Evolutionary conservation across 2,797 vertebrate species (phyloP).

Genomic region (Alcedo quadribrachys): DNA sequence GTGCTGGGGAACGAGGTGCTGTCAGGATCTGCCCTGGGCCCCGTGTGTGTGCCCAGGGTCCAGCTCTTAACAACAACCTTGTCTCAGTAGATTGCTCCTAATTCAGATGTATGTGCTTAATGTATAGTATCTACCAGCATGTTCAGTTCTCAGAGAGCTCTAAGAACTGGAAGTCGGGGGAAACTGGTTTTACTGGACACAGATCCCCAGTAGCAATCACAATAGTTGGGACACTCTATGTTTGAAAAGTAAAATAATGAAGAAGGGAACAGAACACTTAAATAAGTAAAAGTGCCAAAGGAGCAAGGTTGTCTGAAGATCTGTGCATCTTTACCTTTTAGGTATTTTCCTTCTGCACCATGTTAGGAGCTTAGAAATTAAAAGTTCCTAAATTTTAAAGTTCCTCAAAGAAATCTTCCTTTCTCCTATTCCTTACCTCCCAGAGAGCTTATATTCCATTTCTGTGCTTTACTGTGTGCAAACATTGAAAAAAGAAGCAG

Average conservation of each 20-base stretch:
- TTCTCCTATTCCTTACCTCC: background rate
- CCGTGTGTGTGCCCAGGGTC: background rate
- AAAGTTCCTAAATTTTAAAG: background rate
- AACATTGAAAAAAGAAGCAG: background rate
- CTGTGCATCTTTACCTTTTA: background rate
- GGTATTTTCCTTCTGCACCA: background rate
- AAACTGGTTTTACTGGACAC: background rate
- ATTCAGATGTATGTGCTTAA: background rate
- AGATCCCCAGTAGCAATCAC: background rate
- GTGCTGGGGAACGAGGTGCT: background rate
- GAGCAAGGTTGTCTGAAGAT: background rate
- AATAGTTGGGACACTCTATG: background rate
- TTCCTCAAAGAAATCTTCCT: background rate
- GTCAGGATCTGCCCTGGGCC: fast-evolving
- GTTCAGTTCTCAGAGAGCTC: background rate
- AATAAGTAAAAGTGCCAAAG: background rate
- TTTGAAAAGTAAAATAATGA: background rate
- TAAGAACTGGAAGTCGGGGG: background rate
- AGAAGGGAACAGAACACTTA: background rate
- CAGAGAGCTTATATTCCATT: background rate
- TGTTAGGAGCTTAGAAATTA: background rate
- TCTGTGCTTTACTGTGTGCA: background rate
- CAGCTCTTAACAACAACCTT: background rate
- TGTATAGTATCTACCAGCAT: fast-evolving
- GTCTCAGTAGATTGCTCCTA: fast-evolving